A percentile compares a stretch with the other conserved stretches of the same genome.
Evolutionary conservation across 2,113 vertebrate genomes (phyloP).

Genomic region (Erythrocebus patas): DNA sequence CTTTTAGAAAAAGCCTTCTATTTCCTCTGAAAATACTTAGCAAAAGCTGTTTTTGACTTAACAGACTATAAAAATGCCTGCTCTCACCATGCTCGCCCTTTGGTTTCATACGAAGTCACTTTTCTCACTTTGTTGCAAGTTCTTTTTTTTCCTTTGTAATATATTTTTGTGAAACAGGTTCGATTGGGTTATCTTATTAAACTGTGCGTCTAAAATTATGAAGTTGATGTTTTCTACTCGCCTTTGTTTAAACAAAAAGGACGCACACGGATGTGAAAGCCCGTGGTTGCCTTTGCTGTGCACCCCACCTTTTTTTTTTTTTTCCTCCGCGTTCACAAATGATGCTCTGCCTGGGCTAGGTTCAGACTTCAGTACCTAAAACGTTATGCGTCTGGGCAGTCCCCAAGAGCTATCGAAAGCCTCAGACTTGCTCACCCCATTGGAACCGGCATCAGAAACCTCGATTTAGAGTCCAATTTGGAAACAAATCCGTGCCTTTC

Average conservation of each 20-base stretch:
- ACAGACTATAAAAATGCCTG: slow-evolving; percentile 1
- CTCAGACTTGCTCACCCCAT: background rate
- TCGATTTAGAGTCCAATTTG: slow-evolving; percentile 51
- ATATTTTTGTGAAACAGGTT: slow-evolving; percentile 24
- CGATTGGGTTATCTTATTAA: background rate
- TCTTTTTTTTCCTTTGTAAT: background rate
- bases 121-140: slow-evolving; percentile 1
- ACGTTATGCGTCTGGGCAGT: background rate
- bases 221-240: background rate
- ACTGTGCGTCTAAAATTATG: background rate
- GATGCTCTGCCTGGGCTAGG: background rate
- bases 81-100: background rate
- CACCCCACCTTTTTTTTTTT: background rate
- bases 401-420: slow-evolving; percentile 30
- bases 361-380: slow-evolving; percentile 10
- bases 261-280: background rate
- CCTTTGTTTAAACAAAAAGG: slow-evolving; percentile 20
- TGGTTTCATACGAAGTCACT: background rate
- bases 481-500: slow-evolving; percentile 58
- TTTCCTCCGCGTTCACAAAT: background rate
- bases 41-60: slow-evolving; percentile 35
- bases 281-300: background rate
- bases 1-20: background rate
- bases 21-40: slow-evolving; percentile 13
- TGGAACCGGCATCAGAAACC: slow-evolving; percentile 15